phyloP scores from a whole-genome alignment of 2,888 invertebrate species.

The Leptopilina drosophilae region DNA sequence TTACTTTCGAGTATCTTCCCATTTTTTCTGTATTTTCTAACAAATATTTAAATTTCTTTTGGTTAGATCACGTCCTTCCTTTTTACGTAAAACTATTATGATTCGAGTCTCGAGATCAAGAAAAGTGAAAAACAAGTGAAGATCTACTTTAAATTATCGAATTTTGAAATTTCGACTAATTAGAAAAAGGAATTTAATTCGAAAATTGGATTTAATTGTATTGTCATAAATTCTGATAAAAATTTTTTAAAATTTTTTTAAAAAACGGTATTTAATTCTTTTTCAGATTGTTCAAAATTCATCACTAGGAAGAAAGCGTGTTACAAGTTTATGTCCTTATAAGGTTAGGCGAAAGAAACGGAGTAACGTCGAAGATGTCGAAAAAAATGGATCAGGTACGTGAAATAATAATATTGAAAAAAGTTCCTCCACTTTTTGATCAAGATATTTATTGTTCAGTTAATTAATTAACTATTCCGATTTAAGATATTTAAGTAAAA shows the following conservation, averaged over 20 bases:
- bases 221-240: no score
- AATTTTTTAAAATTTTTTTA: no score
- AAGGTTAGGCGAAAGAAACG: slow-evolving; percentile 50
- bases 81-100: no score
- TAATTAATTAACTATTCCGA: background rate
- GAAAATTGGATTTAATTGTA: no score
- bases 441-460: background rate
- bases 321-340: slow-evolving; percentile 48
- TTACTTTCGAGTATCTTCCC: slow-evolving; percentile 50
- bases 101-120: no score
- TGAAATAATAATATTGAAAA: background rate
- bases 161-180: no score
- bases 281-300: background rate
- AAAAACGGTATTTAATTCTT: no score
- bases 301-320: slow-evolving; percentile 19
- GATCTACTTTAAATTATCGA: no score
- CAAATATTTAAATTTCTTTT: no score
- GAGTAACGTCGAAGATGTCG: background rate
- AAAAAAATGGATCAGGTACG: background rate
- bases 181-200: no score
- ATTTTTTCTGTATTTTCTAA: slow-evolving; percentile 28
- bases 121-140: no score
- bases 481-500: slow-evolving; percentile 8
- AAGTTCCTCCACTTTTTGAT: background rate
- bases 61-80: no score